A percentile compares a stretch with the other conserved stretches of the same genome.
These are phyloP conservation scores for Drosophila setifemur DNA, from an alignment of 1,140 invertebrate species.

Conservation along the genomic window DNA sequence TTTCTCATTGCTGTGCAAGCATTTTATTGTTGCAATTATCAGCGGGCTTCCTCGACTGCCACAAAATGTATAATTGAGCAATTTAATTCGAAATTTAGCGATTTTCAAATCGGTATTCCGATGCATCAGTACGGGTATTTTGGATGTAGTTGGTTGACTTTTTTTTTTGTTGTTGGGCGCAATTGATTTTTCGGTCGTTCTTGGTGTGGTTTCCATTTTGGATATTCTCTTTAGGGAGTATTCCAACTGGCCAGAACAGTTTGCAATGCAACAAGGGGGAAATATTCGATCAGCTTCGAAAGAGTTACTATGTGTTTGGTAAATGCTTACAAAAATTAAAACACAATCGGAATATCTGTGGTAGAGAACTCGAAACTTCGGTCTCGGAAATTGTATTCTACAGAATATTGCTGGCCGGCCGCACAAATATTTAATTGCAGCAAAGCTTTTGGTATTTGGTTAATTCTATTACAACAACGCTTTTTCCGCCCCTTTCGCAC, in stretches of 20 bases:
- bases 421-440: slow-evolving; percentile 64
- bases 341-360: no score
- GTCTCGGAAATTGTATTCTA: no score
- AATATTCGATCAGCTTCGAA: no score
- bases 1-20: neutral
- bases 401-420: slow-evolving; percentile 5
- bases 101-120: slow-evolving; percentile 9
- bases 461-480: slow-evolving; percentile 66
- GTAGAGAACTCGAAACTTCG: no score
- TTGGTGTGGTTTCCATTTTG: no score
- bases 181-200: no score
- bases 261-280: no score
- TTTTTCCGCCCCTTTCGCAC: slow-evolving; percentile 35
- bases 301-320: no score
- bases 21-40: slow-evolving; percentile 36
- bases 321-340: no score
- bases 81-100: slow-evolving; percentile 38
- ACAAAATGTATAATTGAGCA: slow-evolving; percentile 35
- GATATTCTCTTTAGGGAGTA: no score
- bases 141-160: no score
- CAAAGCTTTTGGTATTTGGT: slow-evolving; percentile 46
- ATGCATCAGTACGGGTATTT: neutral
- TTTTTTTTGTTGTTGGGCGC: neutral
- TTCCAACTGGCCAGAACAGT: no score
- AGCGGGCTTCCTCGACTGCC: neutral